Evolutionary conservation across 1,140 invertebrate species (phyloP), one percentile per base, ranked within the genome.

Genomic region (Drepana arcuata): DNA sequence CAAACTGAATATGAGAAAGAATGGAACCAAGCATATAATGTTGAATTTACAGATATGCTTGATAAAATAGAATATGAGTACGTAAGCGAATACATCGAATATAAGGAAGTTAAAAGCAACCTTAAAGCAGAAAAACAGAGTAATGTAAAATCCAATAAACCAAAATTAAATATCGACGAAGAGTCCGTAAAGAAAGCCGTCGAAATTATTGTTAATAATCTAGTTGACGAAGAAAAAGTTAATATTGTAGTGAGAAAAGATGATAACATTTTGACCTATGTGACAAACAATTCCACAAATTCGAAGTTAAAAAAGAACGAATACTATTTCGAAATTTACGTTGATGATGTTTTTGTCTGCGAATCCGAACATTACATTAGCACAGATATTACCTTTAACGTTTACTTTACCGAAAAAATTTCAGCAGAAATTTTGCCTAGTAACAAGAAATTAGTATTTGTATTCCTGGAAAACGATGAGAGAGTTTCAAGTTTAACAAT

Each of bases 261-360:
- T 28, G 37, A 51, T 27, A 48, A 43, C 34, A 45, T 51, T 12
- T 29, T 54, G 23, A 61, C 40, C 24, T 29, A 47, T 24, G 18
- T 34, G 31, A 29, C 11, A 13, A 41, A 45, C 32, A 36, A 44
- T 11, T 31, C 39, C 14, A 49, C 52, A 39, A 16, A 41, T 7
- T 34, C 10, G 9, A 14, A 37, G 3, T 12, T 7, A 10, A 16
- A 12, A 13, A 33, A 16, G 30, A 46, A 46, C 13, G 35, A 27
- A n/a, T 70, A 62, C 36, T 46, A 46, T 24, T 72, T 79, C 18
- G 59, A 71, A 41, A 34, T 81, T 21, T 71, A 58, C 14, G 59
- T 81, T 10, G 74, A 81, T 34, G 49, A 73, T 39, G 46, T 67
- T 11, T 78, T 73, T 52, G 77, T 79, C 7, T 79, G 77, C 33